phyloP scores from a whole-genome alignment of 2,888 invertebrate species.

The Tipula confusa region DNA sequence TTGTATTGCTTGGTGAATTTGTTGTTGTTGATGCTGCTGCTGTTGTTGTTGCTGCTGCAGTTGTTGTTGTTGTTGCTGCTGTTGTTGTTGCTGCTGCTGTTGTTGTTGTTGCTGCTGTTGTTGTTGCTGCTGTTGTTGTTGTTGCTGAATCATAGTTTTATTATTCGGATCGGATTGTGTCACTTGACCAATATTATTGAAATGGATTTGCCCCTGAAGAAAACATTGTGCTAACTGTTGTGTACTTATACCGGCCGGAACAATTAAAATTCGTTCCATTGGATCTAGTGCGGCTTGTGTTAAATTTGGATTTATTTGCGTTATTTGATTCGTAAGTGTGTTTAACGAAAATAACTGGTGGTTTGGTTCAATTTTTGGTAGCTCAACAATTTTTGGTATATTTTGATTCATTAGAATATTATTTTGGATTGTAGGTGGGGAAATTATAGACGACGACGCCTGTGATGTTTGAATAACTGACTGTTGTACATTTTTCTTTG shows the following conservation, averaged over 20 bases:
- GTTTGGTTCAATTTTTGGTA: slow-evolving; percentile 48
- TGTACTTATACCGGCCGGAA: slow-evolving; percentile 50
- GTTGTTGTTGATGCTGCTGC: slow-evolving; percentile 37
- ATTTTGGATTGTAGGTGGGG: not conserved
- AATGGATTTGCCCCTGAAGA: slow-evolving; percentile 49
- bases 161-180: slow-evolving; percentile 34
- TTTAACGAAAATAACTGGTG: slow-evolving; percentile 50
- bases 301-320: slow-evolving; percentile 48
- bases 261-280: slow-evolving; percentile 48
- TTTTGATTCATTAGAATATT: slow-evolving; percentile 37
- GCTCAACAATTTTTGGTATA: slow-evolving; percentile 45
- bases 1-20: slow-evolving; percentile 30
- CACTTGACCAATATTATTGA: slow-evolving; percentile 47
- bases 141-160: slow-evolving; percentile 35
- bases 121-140: not conserved
- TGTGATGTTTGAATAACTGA: not conserved
- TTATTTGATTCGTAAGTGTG: slow-evolving; percentile 50
- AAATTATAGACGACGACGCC: not conserved
- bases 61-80: not conserved
- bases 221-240: slow-evolving; percentile 49
- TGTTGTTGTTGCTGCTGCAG: slow-evolving; percentile 36
- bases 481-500: not conserved
- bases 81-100: slow-evolving; percentile 37
- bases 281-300: slow-evolving; percentile 48
- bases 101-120: slow-evolving; percentile 37